Percentiles rank a stretch among this genome's conserved stretches.
Evolutionary conservation across 1,140 invertebrate species (phyloP).

Genomic region (Atta texana): DNA sequence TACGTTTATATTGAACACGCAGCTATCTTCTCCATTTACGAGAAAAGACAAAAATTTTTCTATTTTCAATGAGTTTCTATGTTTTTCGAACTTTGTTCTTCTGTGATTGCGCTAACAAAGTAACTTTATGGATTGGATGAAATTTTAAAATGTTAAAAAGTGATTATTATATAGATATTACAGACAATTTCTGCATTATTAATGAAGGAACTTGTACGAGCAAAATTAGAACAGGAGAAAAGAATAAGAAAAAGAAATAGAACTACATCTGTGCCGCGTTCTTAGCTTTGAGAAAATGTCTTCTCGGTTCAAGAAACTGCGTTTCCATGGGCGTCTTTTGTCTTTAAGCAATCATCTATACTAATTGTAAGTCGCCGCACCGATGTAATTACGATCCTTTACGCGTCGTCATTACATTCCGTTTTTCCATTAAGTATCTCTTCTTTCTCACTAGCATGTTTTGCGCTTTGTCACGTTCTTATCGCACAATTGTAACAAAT

Average conservation of each 20-base stretch:
- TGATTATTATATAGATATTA: conserved; percentile 41
- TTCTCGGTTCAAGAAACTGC: conserved; percentile 18
- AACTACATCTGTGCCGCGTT: neutral
- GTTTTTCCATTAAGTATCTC: neutral
- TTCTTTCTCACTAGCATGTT: neutral
- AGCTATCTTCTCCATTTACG: neutral
- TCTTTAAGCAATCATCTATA: conserved; percentile 47
- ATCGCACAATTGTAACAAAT: neutral
- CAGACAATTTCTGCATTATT: conserved; percentile 63
- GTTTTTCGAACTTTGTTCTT: conserved; percentile 20
- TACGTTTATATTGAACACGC: neutral
- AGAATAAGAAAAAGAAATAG: conserved; percentile 24
- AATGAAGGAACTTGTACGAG: conserved; percentile 39
- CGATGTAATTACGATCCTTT: conserved; percentile 50
- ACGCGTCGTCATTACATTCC: neutral
- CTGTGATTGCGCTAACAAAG: conserved; percentile 62
- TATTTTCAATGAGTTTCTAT: conserved; percentile 30
- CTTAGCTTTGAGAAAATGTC: neutral
- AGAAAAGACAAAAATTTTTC: neutral
- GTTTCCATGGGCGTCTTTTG: neutral
- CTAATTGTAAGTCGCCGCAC: conserved; percentile 11
- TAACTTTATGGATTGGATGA: conserved; percentile 57
- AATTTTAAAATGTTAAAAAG: conserved; percentile 56
- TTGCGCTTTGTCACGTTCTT: neutral
- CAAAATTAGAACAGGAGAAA: neutral